Conservation (phyloP, 1,140 invertebrate species). For the Eufriesea mexicana region DNA sequence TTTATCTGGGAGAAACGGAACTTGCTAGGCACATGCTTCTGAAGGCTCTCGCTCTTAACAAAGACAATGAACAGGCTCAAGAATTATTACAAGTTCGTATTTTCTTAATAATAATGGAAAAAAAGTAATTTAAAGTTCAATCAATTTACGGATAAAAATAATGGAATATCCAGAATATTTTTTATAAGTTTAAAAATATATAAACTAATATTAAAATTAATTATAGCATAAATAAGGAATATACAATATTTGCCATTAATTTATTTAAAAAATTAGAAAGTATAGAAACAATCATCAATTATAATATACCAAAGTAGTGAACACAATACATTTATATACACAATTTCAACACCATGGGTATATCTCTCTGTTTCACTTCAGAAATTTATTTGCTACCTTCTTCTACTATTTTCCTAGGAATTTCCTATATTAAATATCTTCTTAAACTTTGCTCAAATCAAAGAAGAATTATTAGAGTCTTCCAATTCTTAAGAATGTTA, state of each 20-base stretch:
- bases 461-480: not conserved
- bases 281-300: not conserved
- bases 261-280: not conserved
- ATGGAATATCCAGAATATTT: constrained; percentile 3
- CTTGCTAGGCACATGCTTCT: constrained; percentile 53
- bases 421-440: not conserved
- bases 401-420: not conserved
- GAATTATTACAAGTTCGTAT: constrained; percentile 49
- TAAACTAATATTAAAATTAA: not conserved
- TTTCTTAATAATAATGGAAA: not conserved
- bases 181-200: not conserved
- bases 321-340: not conserved
- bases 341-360: not conserved
- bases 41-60: constrained; percentile 45
- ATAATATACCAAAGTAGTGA: not conserved
- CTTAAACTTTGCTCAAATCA: not conserved
- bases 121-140: not conserved
- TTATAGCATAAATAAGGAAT: not conserved
- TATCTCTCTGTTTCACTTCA: not conserved
- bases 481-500: not conserved
- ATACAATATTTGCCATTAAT: not conserved
- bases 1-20: constrained; percentile 46
- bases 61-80: constrained; percentile 40
- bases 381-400: not conserved
- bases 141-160: not conserved